Evolutionary conservation across 1,140 invertebrate species (phyloP).

Genomic region (Rhagoletis pomonella): DNA sequence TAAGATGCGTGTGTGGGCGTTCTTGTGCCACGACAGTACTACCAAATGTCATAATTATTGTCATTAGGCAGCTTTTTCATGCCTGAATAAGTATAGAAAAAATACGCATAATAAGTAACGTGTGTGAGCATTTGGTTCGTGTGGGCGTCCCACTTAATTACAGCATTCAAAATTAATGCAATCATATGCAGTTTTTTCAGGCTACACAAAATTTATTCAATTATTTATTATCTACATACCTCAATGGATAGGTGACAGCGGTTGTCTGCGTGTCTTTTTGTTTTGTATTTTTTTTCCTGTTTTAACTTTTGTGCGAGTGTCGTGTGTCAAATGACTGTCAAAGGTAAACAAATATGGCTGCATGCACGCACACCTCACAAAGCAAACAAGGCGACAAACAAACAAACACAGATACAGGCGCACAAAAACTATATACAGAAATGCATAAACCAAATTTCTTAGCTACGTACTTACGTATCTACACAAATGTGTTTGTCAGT

Average conservation of each 20-base stretch:
- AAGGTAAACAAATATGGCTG: constrained; percentile 24
- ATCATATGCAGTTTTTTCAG: constrained; percentile 1
- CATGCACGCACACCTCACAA: neutral
- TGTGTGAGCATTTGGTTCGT: neutral
- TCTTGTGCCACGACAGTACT: neutral
- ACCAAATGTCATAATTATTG: constrained; percentile 24
- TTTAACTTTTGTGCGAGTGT: too few relatives aligned
- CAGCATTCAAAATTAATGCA: constrained; percentile 21
- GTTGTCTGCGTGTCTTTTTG: neutral
- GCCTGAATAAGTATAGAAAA: constrained; percentile 15
- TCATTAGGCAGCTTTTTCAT: neutral
- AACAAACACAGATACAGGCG: neutral
- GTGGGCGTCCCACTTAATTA: constrained; percentile 27
- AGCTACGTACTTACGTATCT: neutral
- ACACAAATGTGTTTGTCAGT: neutral
- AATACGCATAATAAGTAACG: neutral
- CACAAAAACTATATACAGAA: neutral
- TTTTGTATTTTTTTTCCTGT: neutral
- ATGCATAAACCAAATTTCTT: too few relatives aligned
- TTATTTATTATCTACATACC: too few relatives aligned
- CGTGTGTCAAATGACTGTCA: neutral
- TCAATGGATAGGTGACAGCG: neutral
- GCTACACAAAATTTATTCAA: constrained; percentile 9
- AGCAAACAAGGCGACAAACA: neutral
- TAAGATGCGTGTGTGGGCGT: neutral